These are phyloP conservation scores for Raja brachyura DNA, from an alignment of 2,113 vertebrate genomes.

Conservation along the genomic window DNA sequence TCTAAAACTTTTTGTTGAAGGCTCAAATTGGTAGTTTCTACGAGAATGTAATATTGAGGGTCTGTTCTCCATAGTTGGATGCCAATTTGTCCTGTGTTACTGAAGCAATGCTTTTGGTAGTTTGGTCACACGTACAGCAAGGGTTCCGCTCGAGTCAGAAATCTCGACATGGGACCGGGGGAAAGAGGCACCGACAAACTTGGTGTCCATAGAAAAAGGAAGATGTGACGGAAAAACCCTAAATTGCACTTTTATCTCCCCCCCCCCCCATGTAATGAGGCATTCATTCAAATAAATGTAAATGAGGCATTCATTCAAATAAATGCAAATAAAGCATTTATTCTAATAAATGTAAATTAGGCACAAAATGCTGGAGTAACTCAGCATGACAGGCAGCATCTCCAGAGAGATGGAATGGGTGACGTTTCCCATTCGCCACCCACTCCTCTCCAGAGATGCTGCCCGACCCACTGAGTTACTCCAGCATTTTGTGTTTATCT, in stretches of 20 bases:
- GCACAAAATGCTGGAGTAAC: too few relatives aligned
- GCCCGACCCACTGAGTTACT: too few relatives aligned
- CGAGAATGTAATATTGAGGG: neutral
- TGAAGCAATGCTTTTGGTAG: conserved; percentile 3
- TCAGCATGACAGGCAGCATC: too few relatives aligned
- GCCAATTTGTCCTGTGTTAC: neutral
- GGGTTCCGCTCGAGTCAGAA: neutral
- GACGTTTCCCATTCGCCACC: too few relatives aligned
- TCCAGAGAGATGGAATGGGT: too few relatives aligned
- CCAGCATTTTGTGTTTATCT: too few relatives aligned
- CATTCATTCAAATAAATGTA: neutral
- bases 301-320: neutral
- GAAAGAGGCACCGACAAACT: neutral
- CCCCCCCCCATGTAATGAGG: neutral
- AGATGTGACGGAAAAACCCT: neutral
- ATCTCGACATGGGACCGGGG: neutral
- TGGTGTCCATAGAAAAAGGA: neutral
- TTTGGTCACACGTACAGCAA: neutral
- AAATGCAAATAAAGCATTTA: neutral
- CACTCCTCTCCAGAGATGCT: too few relatives aligned
- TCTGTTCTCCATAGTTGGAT: neutral
- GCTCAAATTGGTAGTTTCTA: neutral
- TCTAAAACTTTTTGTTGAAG: neutral
- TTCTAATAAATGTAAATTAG: neutral
- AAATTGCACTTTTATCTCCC: neutral